Conservation (phyloP, 2,113 vertebrate genomes). For the Tupaia tana region DNA sequence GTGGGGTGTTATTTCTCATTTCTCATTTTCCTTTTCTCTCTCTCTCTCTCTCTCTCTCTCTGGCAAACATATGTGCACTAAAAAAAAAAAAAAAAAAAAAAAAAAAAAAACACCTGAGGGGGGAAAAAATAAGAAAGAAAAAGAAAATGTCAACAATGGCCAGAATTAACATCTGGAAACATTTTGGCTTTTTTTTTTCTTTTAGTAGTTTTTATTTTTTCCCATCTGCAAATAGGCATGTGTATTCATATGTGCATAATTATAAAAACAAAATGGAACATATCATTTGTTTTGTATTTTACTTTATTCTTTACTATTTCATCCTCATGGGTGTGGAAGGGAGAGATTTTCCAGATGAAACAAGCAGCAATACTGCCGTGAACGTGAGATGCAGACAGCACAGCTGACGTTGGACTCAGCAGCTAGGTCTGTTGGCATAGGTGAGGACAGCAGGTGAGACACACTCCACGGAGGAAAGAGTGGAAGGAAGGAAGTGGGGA, state of each 20-base stretch:
- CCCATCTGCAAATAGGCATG: background rate
- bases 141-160: background rate
- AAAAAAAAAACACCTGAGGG: too few species aligned
- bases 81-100: too few species aligned
- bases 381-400: background rate
- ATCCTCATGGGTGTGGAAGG: background rate
- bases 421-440: background rate
- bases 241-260: background rate
- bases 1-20: too few species aligned
- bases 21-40: too few species aligned
- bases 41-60: too few species aligned
- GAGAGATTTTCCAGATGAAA: background rate
- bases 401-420: background rate
- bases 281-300: background rate
- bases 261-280: slow-evolving; percentile 35
- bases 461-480: background rate
- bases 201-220: background rate
- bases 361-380: background rate
- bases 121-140: too few species aligned
- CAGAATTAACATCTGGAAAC: slow-evolving; percentile 54
- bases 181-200: background rate
- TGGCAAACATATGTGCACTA: too few species aligned
- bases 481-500: background rate
- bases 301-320: background rate
- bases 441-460: accelerated